These are phyloP conservation scores for Polyodon spathula DNA, from an alignment of 2,113 vertebrate genomes.

Conservation along the genomic window DNA sequence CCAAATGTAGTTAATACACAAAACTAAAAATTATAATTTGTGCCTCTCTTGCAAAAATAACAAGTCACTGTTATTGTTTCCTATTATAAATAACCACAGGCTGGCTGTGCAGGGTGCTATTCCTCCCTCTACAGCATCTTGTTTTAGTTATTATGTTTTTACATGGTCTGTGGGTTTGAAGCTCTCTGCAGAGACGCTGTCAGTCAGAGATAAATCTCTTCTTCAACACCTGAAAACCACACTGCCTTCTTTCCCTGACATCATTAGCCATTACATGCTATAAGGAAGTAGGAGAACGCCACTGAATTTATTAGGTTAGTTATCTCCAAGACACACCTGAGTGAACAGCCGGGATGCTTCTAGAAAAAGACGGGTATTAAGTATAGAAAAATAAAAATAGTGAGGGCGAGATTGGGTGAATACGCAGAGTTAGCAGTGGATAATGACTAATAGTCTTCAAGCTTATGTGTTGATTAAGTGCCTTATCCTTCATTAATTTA, in stretches of 20 bases:
- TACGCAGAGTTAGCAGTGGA: neutral
- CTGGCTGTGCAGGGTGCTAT: neutral
- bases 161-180: neutral
- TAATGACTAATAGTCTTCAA: conserved; percentile 12
- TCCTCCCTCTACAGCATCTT: neutral
- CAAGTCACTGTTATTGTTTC: too few relatives aligned
- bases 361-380: neutral
- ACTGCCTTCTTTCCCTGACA: neutral
- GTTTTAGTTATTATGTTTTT: neutral
- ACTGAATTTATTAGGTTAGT: conserved; percentile 26
- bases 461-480: conserved; percentile 27
- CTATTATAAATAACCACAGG: too few relatives aligned
- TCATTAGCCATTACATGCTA: conserved; percentile 9
- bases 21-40: too few relatives aligned
- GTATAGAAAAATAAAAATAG: neutral
- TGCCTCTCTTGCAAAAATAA: too few relatives aligned
- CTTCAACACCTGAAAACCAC: neutral
- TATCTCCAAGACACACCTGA: conserved; percentile 28
- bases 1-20: too few relatives aligned
- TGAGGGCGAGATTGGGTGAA: neutral
- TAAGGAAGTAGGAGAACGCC: neutral
- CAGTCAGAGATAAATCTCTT: neutral
- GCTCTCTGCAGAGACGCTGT: neutral
- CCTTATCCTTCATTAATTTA: conserved; percentile 33
- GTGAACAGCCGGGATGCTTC: conserved; percentile 9